A percentile compares a stretch with the other conserved stretches of the same genome.
Evolutionary conservation across 2,113 vertebrate species (phyloP).

Genomic region (Rattus norvegicus): GRCr8 NC_086028.1:27319501-27320000

Average conservation of each 20-base stretch:
- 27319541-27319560: background rate
- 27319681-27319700: background rate
- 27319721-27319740: background rate
- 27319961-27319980: background rate
- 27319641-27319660: background rate
- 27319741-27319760: background rate
- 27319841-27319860: background rate
- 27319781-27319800: background rate
- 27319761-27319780: slow-evolving; percentile 20
- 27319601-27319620: slow-evolving; percentile 33
- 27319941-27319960: background rate
- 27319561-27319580: slow-evolving; percentile 37
- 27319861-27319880: background rate
- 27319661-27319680: background rate
- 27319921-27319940: background rate
- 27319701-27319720: background rate
- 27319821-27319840: background rate
- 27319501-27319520: background rate
- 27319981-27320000: background rate
- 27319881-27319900: background rate
- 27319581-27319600: background rate
- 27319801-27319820: slow-evolving; percentile 28
- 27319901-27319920: background rate
- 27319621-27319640: slow-evolving; percentile 52
- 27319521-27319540: background rate